phyloP scores from a whole-genome alignment of 1,140 invertebrate genomes.

The Lordiphosa clarofinis region DNA sequence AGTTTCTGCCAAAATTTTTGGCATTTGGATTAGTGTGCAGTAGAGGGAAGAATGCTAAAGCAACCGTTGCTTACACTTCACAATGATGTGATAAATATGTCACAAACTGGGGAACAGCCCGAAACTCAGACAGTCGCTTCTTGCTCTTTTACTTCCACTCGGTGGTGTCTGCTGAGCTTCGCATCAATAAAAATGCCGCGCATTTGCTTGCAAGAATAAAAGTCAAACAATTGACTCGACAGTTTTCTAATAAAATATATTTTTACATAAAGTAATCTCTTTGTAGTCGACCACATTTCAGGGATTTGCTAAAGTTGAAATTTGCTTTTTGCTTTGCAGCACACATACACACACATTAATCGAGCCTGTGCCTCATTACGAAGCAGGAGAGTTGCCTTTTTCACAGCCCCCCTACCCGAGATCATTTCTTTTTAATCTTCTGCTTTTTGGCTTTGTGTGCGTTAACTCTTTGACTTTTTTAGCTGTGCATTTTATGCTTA shows the following conservation, averaged over 20 bases:
- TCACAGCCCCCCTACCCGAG: no score
- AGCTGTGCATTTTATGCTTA: constrained; percentile 49
- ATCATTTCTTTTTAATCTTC: no score
- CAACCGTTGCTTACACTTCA: constrained; percentile 37
- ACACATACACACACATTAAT: constrained; percentile 23
- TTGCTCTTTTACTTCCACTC: no score
- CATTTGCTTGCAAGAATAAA: constrained; percentile 18
- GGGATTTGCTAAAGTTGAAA: constrained; percentile 50
- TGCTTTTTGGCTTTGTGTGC: constrained; percentile 20
- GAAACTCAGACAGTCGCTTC: constrained; percentile 26
- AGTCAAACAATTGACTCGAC: constrained; percentile 3
- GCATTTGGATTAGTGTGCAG: no score
- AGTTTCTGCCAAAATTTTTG: no score
- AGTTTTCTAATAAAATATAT: constrained; percentile 50
- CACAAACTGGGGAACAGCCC: constrained; percentile 10
- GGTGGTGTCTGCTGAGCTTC: constrained; percentile 1
- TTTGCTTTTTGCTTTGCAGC: constrained; percentile 26
- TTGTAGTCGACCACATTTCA: constrained; percentile 55
- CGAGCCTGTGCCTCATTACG: constrained; percentile 45
- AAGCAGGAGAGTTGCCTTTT: constrained; percentile 1
- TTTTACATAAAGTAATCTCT: constrained; percentile 55
- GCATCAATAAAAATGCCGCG: constrained; percentile 51
- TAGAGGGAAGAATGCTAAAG: constrained; percentile 11
- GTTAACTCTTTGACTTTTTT: constrained; percentile 46
- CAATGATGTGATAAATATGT: constrained; percentile 52